phyloP scores from a whole-genome alignment of 1,140 invertebrate species.

The Phymastichus coffea region DNA sequence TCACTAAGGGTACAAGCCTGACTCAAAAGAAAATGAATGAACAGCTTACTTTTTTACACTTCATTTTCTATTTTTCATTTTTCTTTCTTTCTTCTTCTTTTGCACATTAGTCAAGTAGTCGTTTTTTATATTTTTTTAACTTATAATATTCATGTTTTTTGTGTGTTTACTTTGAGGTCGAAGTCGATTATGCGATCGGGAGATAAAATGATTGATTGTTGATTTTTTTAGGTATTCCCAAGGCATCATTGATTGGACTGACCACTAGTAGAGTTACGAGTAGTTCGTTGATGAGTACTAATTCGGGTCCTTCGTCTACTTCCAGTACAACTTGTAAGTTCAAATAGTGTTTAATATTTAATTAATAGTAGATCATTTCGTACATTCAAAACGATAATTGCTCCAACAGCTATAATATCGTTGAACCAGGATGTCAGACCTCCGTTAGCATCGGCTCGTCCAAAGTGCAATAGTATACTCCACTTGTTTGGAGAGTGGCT shows the following conservation, averaged over 20 bases:
- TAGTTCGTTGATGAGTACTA: slow-evolving; percentile 68
- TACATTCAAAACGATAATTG: slow-evolving; percentile 5
- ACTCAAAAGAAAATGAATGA: no score
- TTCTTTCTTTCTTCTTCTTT: slow-evolving; percentile 14
- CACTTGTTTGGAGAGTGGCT: slow-evolving; percentile 96
- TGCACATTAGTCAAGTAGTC: slow-evolving; percentile 5
- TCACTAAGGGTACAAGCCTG: slow-evolving; percentile 62
- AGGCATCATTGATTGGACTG: slow-evolving; percentile 74
- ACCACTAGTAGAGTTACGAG: slow-evolving; percentile 68
- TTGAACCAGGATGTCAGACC: slow-evolving; percentile 61
- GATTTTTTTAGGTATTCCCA: slow-evolving; percentile 67
- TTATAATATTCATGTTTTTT: background rate
- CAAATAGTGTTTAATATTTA: slow-evolving; percentile 30
- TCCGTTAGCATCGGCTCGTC: slow-evolving; percentile 72
- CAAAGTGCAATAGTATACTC: slow-evolving; percentile 90
- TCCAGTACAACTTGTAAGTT: slow-evolving; percentile 67
- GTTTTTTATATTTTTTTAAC: slow-evolving; percentile 4
- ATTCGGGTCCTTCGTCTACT: slow-evolving; percentile 68
- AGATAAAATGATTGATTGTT: slow-evolving; percentile 1
- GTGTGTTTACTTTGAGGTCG: background rate
- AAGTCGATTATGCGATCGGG: no score
- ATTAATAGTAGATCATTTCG: no score
- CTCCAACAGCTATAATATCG: slow-evolving; percentile 53
- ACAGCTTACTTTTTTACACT: no score
- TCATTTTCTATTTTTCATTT: slow-evolving; percentile 23